Conservation (phyloP, 2,888 invertebrate genomes). For the Neocrepidodera transversa region DNA sequence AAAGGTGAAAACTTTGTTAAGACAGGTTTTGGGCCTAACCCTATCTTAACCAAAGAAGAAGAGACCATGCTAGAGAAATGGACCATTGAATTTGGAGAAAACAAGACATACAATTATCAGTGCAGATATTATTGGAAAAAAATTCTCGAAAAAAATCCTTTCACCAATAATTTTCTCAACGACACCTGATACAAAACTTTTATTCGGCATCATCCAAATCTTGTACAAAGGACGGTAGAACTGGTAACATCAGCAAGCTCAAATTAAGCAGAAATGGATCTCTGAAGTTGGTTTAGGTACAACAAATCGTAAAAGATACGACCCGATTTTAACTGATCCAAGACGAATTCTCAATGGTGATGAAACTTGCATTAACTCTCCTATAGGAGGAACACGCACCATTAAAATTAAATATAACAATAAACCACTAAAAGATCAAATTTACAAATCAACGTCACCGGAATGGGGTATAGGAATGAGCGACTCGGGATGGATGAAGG, state of each 20-base stretch:
- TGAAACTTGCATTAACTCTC: conserved; percentile 23
- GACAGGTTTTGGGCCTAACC: background rate
- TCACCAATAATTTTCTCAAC: conserved; percentile 8
- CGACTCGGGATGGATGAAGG: conserved; percentile 14
- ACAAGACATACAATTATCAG: conserved; percentile 15
- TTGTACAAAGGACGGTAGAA: background rate
- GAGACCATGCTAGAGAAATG: conserved; percentile 5
- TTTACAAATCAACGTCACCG: conserved; percentile 44
- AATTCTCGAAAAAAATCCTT: conserved; percentile 8
- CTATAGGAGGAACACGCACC: conserved; percentile 44
- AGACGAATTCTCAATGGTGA: conserved; percentile 39
- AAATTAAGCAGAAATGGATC: background rate
- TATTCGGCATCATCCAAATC: background rate
- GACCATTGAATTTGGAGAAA: conserved; percentile 7
- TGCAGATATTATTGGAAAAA: conserved; percentile 5
- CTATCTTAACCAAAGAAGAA: conserved; percentile 4
- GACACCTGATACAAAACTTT: conserved; percentile 12
- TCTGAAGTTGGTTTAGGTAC: conserved; percentile 20
- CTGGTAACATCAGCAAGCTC: conserved; percentile 16
- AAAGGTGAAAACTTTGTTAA: conserved; percentile 3
- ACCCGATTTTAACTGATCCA: conserved; percentile 33
- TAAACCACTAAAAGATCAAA: conserved; percentile 47
- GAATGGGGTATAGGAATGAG: conserved; percentile 1
- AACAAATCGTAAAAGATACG: conserved; percentile 30
- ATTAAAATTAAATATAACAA: conserved; percentile 51